Conservation (phyloP, 2,888 invertebrate species). For the Chymomyza procnemis region DNA sequence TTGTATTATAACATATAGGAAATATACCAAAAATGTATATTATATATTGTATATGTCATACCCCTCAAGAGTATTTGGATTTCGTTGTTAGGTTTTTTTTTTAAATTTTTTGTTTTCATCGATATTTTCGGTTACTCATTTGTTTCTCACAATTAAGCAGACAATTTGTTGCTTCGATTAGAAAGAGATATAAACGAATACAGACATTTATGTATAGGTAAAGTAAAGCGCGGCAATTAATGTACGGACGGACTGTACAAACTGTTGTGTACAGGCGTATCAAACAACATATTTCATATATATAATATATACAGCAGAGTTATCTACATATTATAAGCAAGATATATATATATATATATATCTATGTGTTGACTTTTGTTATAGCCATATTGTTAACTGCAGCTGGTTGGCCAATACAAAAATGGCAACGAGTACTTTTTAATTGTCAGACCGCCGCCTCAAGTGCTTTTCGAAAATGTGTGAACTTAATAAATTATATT, state of each 20-base stretch:
- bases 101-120: not conserved
- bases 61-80: not conserved
- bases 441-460: constrained; percentile 59
- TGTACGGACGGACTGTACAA: not conserved
- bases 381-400: constrained; percentile 12
- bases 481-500: constrained; percentile 65
- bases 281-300: constrained; percentile 6
- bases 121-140: constrained; percentile 22
- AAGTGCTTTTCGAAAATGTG: constrained; percentile 64
- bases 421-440: constrained; percentile 56
- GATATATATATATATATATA: constrained; percentile 8
- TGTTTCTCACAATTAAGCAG: constrained; percentile 65
- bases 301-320: too few species aligned
- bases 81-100: not conserved
- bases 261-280: constrained; percentile 35
- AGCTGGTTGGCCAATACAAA: constrained; percentile 27
- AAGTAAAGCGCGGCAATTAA: constrained; percentile 49
- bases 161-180: constrained; percentile 49
- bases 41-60: too few species aligned
- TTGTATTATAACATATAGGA: too few species aligned
- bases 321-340: too few species aligned
- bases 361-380: constrained; percentile 8
- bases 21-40: too few species aligned
- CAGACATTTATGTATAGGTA: not conserved
- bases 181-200: not conserved